Percentiles rank a stretch among this genome's conserved stretches.
These are phyloP conservation scores for Platorchestia sp. DNA, from an alignment of 1,140 invertebrate species.

Conservation along the genomic window DNA sequence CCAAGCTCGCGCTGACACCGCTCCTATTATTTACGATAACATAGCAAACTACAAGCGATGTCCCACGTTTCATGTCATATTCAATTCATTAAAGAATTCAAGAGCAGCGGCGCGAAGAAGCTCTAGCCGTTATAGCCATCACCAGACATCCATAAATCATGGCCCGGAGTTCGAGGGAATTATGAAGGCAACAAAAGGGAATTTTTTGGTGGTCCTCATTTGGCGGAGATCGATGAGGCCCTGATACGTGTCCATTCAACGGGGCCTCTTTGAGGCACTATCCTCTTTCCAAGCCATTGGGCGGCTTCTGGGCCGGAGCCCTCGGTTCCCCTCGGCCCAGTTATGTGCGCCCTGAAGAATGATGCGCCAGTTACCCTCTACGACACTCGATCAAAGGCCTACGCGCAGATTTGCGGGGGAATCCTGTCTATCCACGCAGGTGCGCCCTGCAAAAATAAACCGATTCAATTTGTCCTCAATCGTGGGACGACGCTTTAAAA, in stretches of 20 bases:
- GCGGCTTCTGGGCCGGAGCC: not conserved
- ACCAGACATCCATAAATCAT: constrained; percentile 44
- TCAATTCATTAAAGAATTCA: not conserved
- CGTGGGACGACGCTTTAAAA: not conserved
- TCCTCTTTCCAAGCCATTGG: constrained; percentile 48
- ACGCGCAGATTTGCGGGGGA: not conserved
- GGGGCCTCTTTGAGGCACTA: constrained; percentile 47
- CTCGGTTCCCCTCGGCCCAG: no score
- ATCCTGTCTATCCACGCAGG: not conserved
- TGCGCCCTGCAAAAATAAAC: not conserved
- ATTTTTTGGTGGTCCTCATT: constrained; percentile 36
- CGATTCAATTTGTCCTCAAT: not conserved
- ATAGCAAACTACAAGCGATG: not conserved
- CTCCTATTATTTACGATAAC: not conserved
- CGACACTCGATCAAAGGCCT: not conserved
- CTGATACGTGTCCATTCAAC: constrained; percentile 47
- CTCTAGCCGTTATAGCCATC: not conserved
- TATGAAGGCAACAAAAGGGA: constrained; percentile 42
- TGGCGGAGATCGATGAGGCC: constrained; percentile 44
- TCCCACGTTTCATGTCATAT: not conserved
- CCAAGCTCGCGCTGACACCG: not conserved
- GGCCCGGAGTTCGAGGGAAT: not conserved
- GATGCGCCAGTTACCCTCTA: constrained; percentile 25
- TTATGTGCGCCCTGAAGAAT: constrained; percentile 7
- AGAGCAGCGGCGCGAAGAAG: not conserved